Evolutionary conservation across 2,888 invertebrate species (phyloP), one percentile per base, ranked within the genome.

Genomic region (Cheilosia variabilis): DNA sequence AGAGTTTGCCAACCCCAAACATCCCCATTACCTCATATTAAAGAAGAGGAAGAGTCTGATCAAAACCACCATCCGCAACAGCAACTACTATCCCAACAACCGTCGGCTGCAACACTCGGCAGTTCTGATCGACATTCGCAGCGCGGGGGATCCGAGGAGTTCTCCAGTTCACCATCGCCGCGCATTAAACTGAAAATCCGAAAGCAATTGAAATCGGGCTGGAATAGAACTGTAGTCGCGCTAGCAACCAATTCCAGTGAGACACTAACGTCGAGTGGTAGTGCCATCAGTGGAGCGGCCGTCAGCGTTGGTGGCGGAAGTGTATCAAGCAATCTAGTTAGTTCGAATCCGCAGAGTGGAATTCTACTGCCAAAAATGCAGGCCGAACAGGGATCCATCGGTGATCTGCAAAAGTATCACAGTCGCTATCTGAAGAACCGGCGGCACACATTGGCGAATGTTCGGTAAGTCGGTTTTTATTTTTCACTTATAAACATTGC

Each of bases 351-450:
- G 31, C 89, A 88, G 60, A 92, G 90, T 88, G 92, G 90, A 87
- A 90, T 92, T 82, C 91, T 92, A 87, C 92, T 93, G 89, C 93
- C 94, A 92, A 97, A 94, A 93, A 97, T 97, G 97, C 97, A 97
- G 93, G 97, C 97, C 89, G 97, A 97, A 93, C 97, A 97, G 91
- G 97, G 97, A 89, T 96, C 96, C 92, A 97, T 97, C 91, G 97
- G 97, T 72, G 97, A 97, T 92, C 94, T 97, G 90, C 96, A 97
- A 91, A 96, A 96, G 92, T 97, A 97, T 93, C 97, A 97, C 92
- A 96, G 96, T 89, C 93, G 96, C 89, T 96, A 97, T 93, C 94
- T 97, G 90, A 95, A 97, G 93, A 97, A 96, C 90, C 94, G 97
- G 84, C 94, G 97, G 75, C 97, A 97, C 92, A 98, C 97, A 13